Conservation (phyloP, 23 tunicate species). For the Aplidium turbinatum region DNA sequence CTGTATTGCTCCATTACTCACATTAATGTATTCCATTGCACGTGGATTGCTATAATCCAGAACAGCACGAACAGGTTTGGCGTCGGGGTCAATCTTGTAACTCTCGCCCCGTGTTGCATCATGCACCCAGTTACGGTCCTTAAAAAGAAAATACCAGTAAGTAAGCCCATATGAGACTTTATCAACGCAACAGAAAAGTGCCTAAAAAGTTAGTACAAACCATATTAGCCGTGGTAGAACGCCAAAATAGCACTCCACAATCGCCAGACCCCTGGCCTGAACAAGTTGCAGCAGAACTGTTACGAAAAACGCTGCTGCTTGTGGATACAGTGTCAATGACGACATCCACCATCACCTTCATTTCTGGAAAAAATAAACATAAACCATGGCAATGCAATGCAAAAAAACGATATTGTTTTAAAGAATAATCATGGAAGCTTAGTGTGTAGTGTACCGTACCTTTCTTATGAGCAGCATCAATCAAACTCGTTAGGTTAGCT, state of each 20-base stretch:
- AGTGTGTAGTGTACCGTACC: not conserved
- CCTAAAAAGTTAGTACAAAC: no score
- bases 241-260: no score
- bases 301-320: not conserved
- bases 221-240: no score
- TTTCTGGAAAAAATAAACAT: not conserved
- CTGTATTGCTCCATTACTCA: no score
- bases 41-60: not conserved
- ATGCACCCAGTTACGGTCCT: no score
- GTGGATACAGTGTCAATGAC: slow-evolving; percentile 39
- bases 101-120: not conserved
- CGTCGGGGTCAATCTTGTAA: not conserved
- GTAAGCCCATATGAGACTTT: no score
- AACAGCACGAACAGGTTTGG: not conserved
- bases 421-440: no score
- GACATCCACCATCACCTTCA: slow-evolving; percentile 38
- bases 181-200: no score
- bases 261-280: not conserved
- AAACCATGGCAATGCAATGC: no score
- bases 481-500: slow-evolving; percentile 2
- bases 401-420: no score
- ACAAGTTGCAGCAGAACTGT: slow-evolving; percentile 38
- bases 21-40: not conserved
- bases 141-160: no score
- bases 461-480: slow-evolving; percentile 8